phyloP scores from a whole-genome alignment of 1,140 invertebrate genomes.

The Globodera rostochiensis region DNA sequence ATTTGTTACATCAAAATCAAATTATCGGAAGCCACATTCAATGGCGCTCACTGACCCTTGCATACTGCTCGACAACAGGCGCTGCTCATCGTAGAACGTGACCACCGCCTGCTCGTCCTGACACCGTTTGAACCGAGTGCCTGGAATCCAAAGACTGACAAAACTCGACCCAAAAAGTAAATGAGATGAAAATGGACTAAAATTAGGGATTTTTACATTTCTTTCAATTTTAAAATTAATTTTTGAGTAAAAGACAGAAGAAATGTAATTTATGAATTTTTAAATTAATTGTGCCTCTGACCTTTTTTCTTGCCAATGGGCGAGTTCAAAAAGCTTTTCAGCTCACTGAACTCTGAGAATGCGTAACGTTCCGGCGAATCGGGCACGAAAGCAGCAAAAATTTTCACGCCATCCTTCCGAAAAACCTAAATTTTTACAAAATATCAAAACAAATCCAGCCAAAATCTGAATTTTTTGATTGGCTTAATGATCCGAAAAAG shows the following conservation, averaged over 20 bases:
- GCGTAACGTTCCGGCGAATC: slow-evolving; percentile 23
- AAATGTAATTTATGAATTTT: background rate
- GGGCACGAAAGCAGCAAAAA: slow-evolving; percentile 29
- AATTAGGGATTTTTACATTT: background rate
- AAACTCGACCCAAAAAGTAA: background rate
- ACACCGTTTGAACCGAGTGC: slow-evolving; percentile 26
- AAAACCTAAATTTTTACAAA: background rate
- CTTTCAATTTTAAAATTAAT: too few relatives aligned
- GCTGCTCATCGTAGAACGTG: slow-evolving; percentile 23
- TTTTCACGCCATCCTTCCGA: slow-evolving; percentile 10
- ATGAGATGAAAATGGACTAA: background rate
- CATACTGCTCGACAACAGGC: slow-evolving; percentile 14
- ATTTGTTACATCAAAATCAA: background rate
- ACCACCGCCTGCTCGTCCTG: slow-evolving; percentile 13
- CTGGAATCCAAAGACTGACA: background rate
- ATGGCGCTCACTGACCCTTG: background rate
- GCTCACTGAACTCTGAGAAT: slow-evolving; percentile 13
- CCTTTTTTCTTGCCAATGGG: slow-evolving; percentile 26
- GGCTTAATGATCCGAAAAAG: too few relatives aligned
- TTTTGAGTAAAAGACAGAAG: too few relatives aligned
- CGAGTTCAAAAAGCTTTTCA: slow-evolving; percentile 23
- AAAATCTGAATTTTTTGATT: too few relatives aligned
- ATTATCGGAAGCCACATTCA: too few relatives aligned
- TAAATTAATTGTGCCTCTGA: background rate
- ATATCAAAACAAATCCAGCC: too few relatives aligned